A percentile compares a stretch with the other conserved stretches of the same genome.
These are phyloP conservation scores for Bombus breviceps DNA, from an alignment of 1,140 invertebrate genomes.

Conservation along the genomic window DNA sequence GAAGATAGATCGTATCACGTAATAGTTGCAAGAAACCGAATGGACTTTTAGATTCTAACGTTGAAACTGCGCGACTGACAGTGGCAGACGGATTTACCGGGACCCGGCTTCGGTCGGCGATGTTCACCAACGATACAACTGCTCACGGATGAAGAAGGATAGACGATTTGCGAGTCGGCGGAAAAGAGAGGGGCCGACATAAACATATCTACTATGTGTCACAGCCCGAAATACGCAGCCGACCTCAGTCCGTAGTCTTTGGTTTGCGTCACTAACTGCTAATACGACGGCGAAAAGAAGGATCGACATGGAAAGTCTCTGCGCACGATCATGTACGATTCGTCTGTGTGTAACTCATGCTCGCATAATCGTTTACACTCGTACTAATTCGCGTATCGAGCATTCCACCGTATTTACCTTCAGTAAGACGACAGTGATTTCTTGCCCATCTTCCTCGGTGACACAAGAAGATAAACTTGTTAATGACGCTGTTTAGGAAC, in stretches of 20 bases:
- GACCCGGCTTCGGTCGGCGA: constrained; percentile 36
- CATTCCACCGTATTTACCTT: neutral
- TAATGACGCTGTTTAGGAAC: neutral
- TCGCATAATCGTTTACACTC: constrained; percentile 14
- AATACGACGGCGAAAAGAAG: constrained; percentile 17
- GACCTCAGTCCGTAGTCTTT: constrained; percentile 38
- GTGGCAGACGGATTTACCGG: constrained; percentile 4
- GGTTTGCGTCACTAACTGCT: constrained; percentile 50
- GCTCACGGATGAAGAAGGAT: constrained; percentile 18
- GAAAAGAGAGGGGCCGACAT: constrained; percentile 51
- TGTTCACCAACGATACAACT: constrained; percentile 22
- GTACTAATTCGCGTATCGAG: constrained; percentile 13
- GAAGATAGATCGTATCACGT: neutral
- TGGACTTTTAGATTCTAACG: neutral
- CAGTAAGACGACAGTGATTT: neutral
- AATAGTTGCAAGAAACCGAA: neutral
- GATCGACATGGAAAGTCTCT: neutral
- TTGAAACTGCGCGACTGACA: constrained; percentile 25
- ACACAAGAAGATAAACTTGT: neutral
- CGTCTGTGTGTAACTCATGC: neutral
- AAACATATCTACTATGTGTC: constrained; percentile 59
- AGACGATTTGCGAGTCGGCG: neutral
- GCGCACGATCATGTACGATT: neutral
- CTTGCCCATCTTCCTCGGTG: neutral
- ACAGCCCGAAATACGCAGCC: constrained; percentile 60